Base-by-base conservation (phyloP, 2,113 vertebrate species). In the Paramisgurnus dabryanus region DNA sequence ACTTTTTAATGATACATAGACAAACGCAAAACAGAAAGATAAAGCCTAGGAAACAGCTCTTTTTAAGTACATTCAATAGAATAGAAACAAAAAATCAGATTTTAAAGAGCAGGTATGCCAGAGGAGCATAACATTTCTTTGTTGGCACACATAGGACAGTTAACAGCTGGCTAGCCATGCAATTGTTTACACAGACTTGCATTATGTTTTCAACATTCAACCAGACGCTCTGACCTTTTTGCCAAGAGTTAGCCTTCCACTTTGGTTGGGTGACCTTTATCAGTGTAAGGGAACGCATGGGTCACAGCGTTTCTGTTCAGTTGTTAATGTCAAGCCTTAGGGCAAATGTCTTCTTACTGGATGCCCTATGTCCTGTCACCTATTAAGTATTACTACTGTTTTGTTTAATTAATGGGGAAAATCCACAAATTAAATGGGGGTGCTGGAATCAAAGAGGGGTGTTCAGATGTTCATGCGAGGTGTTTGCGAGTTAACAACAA, bases 231-330 rank as follows among this genome's bases (percentile, higher is more conserved):
- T 83, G 84, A 85, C 81, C 84, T 85, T 85, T 85, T 78, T 72
- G 27, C 80, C 18, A 45, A 68, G 76, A 72, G 45, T 67, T 80
- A 74, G 58, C 80, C 68, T 73, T 83, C 61, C n/a, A 68, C 76
- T 75, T 53, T 80, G 81, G 75, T 41, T 67, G 69, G 55, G 15
- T 80, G 84, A 83, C 84, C 84, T 85, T 85, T 85, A 40, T 17
- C 17, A 72, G 67, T 80, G 40, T 65, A 73, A 13, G 40, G 63
- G 49, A 80, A 45, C 34, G 45, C 22, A 53, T 68, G 39, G 55
- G 27, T 55, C 45, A 63, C 57, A 45, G 67, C 60, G 15, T 66
- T 66, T 74, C 55, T 69, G 41, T 66, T 79, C 53, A 17, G 10
- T 55, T 53, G 50, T 80, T 73, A 80, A 82, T 78, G 78, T 80